Base-by-base conservation (phyloP, 2,797 vertebrate genomes). In the Lerista edwardsae region DNA sequence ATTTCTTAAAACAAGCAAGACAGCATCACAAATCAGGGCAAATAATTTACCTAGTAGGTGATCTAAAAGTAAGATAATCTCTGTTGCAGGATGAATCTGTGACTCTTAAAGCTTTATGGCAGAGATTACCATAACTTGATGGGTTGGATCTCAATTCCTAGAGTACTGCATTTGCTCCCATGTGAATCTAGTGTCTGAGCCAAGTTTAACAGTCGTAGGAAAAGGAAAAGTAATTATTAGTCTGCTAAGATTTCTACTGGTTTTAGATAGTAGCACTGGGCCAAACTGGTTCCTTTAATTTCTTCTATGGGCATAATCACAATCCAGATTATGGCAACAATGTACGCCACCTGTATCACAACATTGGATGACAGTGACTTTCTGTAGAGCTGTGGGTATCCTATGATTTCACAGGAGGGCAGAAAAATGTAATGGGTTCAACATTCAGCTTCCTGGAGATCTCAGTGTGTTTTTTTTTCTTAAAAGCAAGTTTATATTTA, bases 31-130 rank as follows among this genome's bases (percentile, higher is more conserved):
- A 4, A 75, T 19, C 71, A 83, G 64, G 74, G 41, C 31, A 67
- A 29, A 64, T 82, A 29, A 79, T 19, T 62, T 65, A 79, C 80
- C 68, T 83, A 75, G 67, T 55, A 87, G 62, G 41, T 61, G 71
- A 71, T 36, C 67, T 90, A 73, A 34, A 76, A 27, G 39, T 25
- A 39, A 59, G 34, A 73, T 21, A 3, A 61, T 59, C 51, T 15
- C 51, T 27, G 31, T 27, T 76, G 55, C 34, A 75, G 11, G 17
- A 21, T 29, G 74, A 57, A 34, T 3, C 19, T 55, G 51, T 36
- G 21, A 36, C 59, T 15, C 12, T 31, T 31, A 25, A 36, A 76
- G 10, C n/a, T 14, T 76, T 36, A 36, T 34, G 23, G n/a, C 10
- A 57, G 57, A 74, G 29, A 55, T 55, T 55, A 55, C 51, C 51